Conservation (phyloP, 2,113 vertebrate species). For the Accipiter virgatus region DNA sequence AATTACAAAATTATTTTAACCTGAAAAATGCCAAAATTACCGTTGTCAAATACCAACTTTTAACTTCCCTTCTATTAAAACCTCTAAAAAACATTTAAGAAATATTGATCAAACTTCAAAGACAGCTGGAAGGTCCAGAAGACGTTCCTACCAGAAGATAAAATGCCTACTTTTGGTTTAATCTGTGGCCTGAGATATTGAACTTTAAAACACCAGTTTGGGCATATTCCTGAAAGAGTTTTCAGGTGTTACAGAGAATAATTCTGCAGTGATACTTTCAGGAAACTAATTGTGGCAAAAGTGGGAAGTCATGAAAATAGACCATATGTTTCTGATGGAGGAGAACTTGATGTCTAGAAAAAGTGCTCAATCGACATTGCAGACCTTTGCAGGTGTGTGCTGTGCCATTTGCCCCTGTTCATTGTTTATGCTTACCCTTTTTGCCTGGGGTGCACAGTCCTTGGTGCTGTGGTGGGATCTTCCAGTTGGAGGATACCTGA, state of each 20-base stretch:
- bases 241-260: background rate
- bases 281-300: background rate
- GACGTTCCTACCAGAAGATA: background rate
- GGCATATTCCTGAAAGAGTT: background rate
- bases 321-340: background rate
- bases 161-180: background rate
- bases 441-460: background rate
- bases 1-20: background rate
- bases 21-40: background rate
- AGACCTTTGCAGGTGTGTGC: background rate
- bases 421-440: accelerated
- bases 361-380: background rate
- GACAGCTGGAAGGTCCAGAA: background rate
- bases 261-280: background rate
- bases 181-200: background rate
- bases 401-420: background rate
- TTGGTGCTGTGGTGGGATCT: background rate
- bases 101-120: background rate
- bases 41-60: background rate
- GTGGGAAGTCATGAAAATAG: background rate
- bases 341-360: background rate
- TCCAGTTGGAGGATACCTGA: background rate
- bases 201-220: background rate
- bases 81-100: background rate
- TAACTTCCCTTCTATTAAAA: background rate